These are phyloP conservation scores for Scomber scombrus DNA, from an alignment of 2,113 vertebrate genomes.

Conservation along the genomic window DNA sequence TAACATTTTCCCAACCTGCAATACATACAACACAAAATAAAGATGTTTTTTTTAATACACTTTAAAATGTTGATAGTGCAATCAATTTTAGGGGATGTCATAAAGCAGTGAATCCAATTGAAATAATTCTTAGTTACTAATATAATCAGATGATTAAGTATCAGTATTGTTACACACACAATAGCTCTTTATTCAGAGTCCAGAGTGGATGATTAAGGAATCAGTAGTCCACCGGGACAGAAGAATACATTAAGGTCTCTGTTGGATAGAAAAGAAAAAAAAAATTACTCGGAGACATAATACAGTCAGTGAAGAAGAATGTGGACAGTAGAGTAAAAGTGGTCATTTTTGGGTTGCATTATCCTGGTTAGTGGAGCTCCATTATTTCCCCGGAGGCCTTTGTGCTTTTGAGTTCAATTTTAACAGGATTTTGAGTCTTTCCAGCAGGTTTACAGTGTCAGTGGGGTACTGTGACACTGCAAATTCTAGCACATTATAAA, in stretches of 20 bases:
- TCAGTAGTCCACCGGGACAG: too few relatives aligned
- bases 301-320: background rate
- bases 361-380: background rate
- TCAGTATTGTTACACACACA: background rate
- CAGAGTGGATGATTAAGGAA: background rate
- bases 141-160: background rate
- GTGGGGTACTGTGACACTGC: background rate
- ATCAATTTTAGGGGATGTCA: too few relatives aligned
- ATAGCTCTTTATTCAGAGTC: background rate
- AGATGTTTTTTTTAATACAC: too few relatives aligned
- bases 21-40: too few relatives aligned
- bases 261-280: background rate
- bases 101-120: too few relatives aligned
- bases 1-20: too few relatives aligned
- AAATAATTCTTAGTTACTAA: too few relatives aligned
- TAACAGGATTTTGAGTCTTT: conserved; percentile 40
- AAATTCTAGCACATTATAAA: background rate
- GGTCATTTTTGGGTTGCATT: background rate
- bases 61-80: too few relatives aligned
- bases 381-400: conserved; percentile 55
- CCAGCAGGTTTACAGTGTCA: conserved; percentile 26
- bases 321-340: background rate
- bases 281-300: background rate
- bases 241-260: background rate
- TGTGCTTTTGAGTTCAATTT: conserved; percentile 43